These are phyloP conservation scores for Phylloscopus trochilus DNA, from an alignment of 2,113 vertebrate genomes.

Conservation along the genomic window DNA sequence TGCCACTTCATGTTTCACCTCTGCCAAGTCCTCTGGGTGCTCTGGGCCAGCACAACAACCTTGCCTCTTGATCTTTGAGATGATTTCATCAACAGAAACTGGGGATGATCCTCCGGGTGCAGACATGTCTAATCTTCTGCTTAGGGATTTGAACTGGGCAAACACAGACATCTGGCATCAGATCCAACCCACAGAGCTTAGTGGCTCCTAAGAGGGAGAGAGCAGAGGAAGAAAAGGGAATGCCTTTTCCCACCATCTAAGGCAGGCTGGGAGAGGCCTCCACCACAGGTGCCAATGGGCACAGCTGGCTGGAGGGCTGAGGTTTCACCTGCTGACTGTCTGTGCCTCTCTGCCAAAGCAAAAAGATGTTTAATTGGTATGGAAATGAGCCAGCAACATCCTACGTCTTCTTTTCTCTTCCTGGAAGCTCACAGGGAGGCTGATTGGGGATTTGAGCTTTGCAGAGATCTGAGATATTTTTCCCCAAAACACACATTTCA, in stretches of 20 bases:
- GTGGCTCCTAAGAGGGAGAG: background rate
- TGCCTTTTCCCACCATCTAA: background rate
- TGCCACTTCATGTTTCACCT: background rate
- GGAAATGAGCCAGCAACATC: slow-evolving; percentile 9
- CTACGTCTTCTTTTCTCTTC: background rate
- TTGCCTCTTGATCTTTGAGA: background rate
- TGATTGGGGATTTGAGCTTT: background rate
- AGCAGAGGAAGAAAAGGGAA: background rate
- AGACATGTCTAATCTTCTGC: background rate
- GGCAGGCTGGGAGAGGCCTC: background rate
- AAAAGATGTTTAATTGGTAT: background rate
- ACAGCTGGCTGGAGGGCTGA: background rate
- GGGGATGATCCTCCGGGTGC: rapidly evolving
- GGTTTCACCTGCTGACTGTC: background rate
- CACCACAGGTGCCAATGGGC: background rate
- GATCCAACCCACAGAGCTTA: background rate
- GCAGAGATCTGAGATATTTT: slow-evolving; percentile 3
- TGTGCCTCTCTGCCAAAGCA: background rate
- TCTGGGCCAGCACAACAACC: rapidly evolving
- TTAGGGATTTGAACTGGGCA: background rate
- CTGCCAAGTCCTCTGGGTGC: background rate
- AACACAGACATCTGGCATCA: background rate
- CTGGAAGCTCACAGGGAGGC: background rate
- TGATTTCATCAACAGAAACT: background rate
- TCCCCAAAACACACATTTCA: background rate